Evolutionary conservation across 2,797 vertebrate species (phyloP).

Genomic region (Melanotaenia maccullochi): DNA sequence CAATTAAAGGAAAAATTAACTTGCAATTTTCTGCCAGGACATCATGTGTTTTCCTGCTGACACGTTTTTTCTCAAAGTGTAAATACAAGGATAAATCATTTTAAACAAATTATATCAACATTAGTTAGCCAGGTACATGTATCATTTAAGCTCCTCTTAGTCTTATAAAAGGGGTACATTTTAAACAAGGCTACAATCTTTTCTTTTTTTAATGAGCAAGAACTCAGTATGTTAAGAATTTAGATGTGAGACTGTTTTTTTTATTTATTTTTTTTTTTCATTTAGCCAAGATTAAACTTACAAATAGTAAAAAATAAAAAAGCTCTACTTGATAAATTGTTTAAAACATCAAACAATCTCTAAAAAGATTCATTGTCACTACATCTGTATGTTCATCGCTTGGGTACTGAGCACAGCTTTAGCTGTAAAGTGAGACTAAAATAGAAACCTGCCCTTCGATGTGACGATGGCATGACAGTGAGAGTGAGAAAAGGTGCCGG

Average conservation of each 20-base stretch:
- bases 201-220: too few species aligned
- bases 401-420: not conserved
- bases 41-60: not conserved
- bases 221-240: too few species aligned
- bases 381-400: not conserved
- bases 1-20: not conserved
- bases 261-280: too few species aligned
- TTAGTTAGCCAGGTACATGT: too few species aligned
- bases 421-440: not conserved
- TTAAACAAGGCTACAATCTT: too few species aligned
- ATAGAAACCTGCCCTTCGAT: slow-evolving; percentile 6
- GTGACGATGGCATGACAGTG: slow-evolving; percentile 17
- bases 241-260: too few species aligned
- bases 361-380: not conserved
- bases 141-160: too few species aligned
- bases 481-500: slow-evolving; percentile 21
- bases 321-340: not conserved
- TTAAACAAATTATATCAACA: too few species aligned
- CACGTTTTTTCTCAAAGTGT: too few species aligned
- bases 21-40: not conserved
- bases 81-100: too few species aligned
- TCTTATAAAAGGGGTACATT: too few species aligned
- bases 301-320: not conserved
- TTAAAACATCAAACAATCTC: not conserved
- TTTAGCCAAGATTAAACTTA: not conserved